phyloP scores from a whole-genome alignment of 2,888 invertebrate genomes.

The Thereva unica region DNA sequence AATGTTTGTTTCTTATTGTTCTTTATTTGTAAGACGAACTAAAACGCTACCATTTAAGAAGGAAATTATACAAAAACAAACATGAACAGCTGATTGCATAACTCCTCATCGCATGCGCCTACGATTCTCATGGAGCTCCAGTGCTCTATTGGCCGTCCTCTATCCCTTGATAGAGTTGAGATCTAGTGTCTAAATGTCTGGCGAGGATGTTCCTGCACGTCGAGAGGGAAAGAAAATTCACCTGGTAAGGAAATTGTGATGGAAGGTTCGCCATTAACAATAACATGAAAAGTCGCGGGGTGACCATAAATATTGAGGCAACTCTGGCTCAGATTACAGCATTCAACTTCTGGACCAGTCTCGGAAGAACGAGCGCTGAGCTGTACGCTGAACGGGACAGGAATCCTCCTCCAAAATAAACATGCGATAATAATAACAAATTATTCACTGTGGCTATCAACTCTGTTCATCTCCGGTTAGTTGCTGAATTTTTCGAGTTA shows the following conservation, averaged over 20 bases:
- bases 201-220: not conserved
- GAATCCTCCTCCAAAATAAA: constrained; percentile 8
- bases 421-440: constrained; percentile 30
- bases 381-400: not conserved
- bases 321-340: not conserved
- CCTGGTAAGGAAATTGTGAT: constrained; percentile 10
- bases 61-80: too few relatives aligned
- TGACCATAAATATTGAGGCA: constrained; percentile 24
- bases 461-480: too few relatives aligned
- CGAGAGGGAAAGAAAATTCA: constrained; percentile 7
- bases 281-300: constrained; percentile 23
- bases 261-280: constrained; percentile 9
- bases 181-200: too few relatives aligned
- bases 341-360: not conserved
- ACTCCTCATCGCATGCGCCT: too few relatives aligned
- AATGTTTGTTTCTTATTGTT: too few relatives aligned
- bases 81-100: too few relatives aligned
- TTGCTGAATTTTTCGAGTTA: too few relatives aligned
- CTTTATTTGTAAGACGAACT: too few relatives aligned
- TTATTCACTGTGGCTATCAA: not conserved
- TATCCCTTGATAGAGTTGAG: too few relatives aligned
- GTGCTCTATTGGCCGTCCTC: too few relatives aligned
- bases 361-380: constrained; percentile 1
- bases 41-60: too few relatives aligned
- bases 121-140: too few relatives aligned